Conservation (phyloP, 2,113 vertebrate species). For the Herpailurus yagouaroundi region DNA sequence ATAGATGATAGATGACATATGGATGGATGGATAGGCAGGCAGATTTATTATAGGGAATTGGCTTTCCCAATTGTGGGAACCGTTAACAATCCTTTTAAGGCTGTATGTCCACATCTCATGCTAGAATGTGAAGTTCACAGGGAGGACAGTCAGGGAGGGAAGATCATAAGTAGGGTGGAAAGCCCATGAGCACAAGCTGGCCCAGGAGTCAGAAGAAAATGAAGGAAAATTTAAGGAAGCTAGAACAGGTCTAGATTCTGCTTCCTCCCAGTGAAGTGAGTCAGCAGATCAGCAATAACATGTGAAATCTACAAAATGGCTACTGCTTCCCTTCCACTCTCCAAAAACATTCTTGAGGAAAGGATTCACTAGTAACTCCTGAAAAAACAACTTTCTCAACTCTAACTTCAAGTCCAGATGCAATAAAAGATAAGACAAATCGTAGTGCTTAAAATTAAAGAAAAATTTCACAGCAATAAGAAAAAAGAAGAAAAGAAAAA, state of each 20-base stretch:
- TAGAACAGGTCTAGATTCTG: not conserved
- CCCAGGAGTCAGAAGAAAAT: not conserved
- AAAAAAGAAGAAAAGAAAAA: not conserved
- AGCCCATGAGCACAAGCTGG: not conserved
- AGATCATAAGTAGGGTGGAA: not conserved
- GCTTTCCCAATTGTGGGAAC: not conserved
- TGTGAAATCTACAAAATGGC: not conserved
- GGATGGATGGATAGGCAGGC: not conserved
- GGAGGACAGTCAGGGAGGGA: not conserved
- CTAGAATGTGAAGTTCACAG: not conserved
- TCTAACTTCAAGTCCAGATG: not conserved
- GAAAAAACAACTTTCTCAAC: not conserved
- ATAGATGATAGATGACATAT: not conserved
- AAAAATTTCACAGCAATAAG: not conserved
- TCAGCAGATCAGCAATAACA: not conserved
- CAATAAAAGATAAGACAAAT: constrained; percentile 13
- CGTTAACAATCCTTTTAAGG: not conserved
- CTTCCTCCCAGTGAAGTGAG: not conserved
- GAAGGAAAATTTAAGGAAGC: not conserved
- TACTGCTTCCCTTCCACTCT: not conserved
- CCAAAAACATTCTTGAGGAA: constrained; percentile 2
- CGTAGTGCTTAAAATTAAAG: not conserved
- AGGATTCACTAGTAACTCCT: not conserved
- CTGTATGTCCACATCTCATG: not conserved
- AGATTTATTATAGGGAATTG: not conserved